These are phyloP conservation scores for Eulithis prunata DNA, from an alignment of 2,888 invertebrate species.

Conservation along the genomic window DNA sequence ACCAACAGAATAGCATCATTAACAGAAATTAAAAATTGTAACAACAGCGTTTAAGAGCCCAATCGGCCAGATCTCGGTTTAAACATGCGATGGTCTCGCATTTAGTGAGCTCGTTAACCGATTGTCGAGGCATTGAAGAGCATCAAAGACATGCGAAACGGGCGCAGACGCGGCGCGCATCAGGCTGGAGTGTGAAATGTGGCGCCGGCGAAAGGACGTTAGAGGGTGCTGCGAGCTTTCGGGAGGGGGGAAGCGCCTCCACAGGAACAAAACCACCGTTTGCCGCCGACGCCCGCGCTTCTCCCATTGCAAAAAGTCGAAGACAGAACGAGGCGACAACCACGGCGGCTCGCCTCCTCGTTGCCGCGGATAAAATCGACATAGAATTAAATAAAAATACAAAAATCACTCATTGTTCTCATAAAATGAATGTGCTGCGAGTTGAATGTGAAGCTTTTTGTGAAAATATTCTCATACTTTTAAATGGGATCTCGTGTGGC, in stretches of 20 bases:
- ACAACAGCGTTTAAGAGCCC: slow-evolving; percentile 41
- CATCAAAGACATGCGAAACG: slow-evolving; percentile 52
- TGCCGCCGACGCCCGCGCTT: slow-evolving; percentile 75
- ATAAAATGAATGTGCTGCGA: slow-evolving; percentile 84
- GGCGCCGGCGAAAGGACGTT: slow-evolving; percentile 58
- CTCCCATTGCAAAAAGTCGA: slow-evolving; percentile 77
- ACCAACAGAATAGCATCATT: slow-evolving; percentile 34
- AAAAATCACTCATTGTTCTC: slow-evolving; percentile 85
- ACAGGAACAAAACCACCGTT: slow-evolving; percentile 68
- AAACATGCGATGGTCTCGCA: slow-evolving; percentile 46
- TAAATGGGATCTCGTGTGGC: slow-evolving; percentile 84
- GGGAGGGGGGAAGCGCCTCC: slow-evolving; percentile 59
- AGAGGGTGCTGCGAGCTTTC: slow-evolving; percentile 45
- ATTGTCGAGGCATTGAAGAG: slow-evolving; percentile 50
- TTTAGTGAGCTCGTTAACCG: slow-evolving; percentile 51
- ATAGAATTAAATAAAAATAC: slow-evolving; percentile 84
- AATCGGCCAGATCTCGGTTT: slow-evolving; percentile 39
- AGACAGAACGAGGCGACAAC: slow-evolving; percentile 80
- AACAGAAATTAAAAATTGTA: slow-evolving; percentile 41
- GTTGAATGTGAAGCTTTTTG: slow-evolving; percentile 84
- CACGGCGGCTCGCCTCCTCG: slow-evolving; percentile 74
- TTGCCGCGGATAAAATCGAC: slow-evolving; percentile 82
- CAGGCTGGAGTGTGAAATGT: slow-evolving; percentile 65
- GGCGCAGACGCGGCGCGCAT: slow-evolving; percentile 43
- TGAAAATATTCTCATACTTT: slow-evolving; percentile 84